Conservation (phyloP, 1,140 invertebrate species). For the Lordiphosa mommai region DNA sequence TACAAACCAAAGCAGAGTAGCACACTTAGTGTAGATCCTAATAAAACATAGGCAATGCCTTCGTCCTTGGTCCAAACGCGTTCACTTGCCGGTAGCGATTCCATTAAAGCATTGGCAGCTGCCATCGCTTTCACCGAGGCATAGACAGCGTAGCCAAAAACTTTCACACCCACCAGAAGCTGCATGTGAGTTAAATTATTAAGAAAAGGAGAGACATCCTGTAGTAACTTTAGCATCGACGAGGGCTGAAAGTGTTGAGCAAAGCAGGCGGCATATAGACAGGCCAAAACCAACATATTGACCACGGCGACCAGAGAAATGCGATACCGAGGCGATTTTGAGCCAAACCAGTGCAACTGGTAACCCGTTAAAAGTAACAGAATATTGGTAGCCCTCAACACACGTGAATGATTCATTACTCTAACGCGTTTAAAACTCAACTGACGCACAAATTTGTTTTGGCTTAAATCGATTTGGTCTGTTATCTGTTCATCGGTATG, state of each 20-base stretch:
- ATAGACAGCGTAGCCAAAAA: conserved; percentile 42
- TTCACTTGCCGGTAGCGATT: conserved; percentile 7
- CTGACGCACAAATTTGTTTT: conserved; percentile 3
- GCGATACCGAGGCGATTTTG: conserved; percentile 34
- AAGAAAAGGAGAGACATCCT: conserved; percentile 60
- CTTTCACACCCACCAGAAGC: conserved; percentile 52
- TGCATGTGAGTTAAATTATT: conserved; percentile 40
- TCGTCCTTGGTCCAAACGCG: conserved; percentile 13
- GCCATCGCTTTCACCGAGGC: conserved; percentile 26
- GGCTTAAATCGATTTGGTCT: conserved; percentile 3
- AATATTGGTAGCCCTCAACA: conserved; percentile 46
- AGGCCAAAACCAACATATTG: conserved; percentile 36
- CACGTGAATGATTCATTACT: conserved; percentile 52
- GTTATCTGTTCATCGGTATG: conserved; percentile 41
- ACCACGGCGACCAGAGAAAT: conserved; percentile 34
- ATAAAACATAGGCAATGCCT: conserved; percentile 34
- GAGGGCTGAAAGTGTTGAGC: conserved; percentile 52
- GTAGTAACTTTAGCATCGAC: conserved; percentile 39
- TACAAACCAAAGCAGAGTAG: conserved; percentile 46
- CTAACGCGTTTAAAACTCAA: conserved; percentile 2
- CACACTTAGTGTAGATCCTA: conserved; percentile 48
- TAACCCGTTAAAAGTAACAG: conserved; percentile 55
- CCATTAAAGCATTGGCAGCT: conserved; percentile 25
- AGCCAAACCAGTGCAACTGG: conserved; percentile 59
- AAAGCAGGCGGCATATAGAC: conserved; percentile 51